Base-by-base conservation (phyloP, 2,113 vertebrate species). In the Noturus placidus region DNA sequence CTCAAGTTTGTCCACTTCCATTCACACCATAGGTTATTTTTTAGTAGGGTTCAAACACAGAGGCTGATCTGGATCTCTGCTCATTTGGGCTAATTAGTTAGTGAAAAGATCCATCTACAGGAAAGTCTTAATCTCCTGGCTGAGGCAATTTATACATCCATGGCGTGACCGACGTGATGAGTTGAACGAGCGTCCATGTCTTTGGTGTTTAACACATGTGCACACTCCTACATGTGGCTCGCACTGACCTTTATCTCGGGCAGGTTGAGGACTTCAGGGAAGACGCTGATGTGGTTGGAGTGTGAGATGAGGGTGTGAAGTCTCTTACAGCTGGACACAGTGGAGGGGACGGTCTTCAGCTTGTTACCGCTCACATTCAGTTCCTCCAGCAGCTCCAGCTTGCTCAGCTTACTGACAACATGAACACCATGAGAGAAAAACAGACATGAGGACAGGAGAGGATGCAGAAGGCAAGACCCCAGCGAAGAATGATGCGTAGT, bases 311-410 rank as follows among this genome's bases (percentile, higher is more conserved):
- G 97, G 0, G 97, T 97, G 91, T 98, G 98, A 84, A 99, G 96
- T 63, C 95, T 95, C 92, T 97, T 98, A 93, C 97, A 99, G 95
- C 97, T 97, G 87, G 97, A 96, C 90, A 99, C 96, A 0, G 98
- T 99, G 84, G 97, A 99, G 74, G 98, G 98, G 92, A 99, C 97
- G 14, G 96, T 95, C 95, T 97, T 99, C 89, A 99, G 94, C 88
- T 97, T 97, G 95, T 99, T 99, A 79, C 98, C 97, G 88, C 98
- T 99, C 86, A 99, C 92, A 92, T 99, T 98, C 72, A 99, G 94
- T 93, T 99, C 98, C 92, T 99, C 98, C 92, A 99, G 93, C 30
- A 95, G 94, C 89, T 99, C 97, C 93, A 99, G 93, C 84, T 97
- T 99, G 94, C 96, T 97, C 86, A 99, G 94, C 92, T 99, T 99